Base-by-base conservation (phyloP, 1,140 invertebrate genomes). In the Calycopis cecrops region DNA sequence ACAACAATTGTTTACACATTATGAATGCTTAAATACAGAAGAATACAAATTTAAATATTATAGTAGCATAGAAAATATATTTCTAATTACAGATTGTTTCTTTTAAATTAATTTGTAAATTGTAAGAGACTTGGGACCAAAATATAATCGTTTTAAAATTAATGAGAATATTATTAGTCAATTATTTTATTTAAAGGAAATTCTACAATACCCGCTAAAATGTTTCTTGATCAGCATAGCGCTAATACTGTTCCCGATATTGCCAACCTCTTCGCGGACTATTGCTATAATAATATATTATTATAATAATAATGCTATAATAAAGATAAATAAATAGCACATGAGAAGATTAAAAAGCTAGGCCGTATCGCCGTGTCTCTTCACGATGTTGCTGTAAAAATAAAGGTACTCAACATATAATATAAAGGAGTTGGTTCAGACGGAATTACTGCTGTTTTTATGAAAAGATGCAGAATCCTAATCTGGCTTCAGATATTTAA, bases 401-500 rank as follows among this genome's bases (percentile, higher is more conserved):
- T 40, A 7, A 40, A 40, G 12, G 1, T 4, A 8, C 18, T 56
- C 9, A 21, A 63, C 11, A 14, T 35, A 3, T 17, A n/a, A n/a
- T n/a, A 9, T 10, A 62, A 62, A 44, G 44, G 50, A 1, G 10
- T 34, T 44, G 57, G 50, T 6, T 44, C 57, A 4, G 57, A 59
- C 35, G 38, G 35, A 9, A 35, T 63, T 12, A 53, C 37, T 9
- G 49, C 60, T 8, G 8, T 57, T 9, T 60, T 60, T 40, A 48
- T 63, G 14, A 63, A 57, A 47, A 35, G 35, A 21, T 63, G 57
- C 51, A 35, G 42, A n/a, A n/a, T n/a, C 3, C 3, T 12, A n/a
- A 14, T 33, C 38, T 63, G n/a, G 11, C 57, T 21, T 51, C 34
- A 60, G 3, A 50, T 58, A n/a, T 60, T 58, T 17, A 57, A 58